Evolutionary conservation across 2,113 vertebrate species (phyloP).

Genomic region (Piprites chloris): DNA sequence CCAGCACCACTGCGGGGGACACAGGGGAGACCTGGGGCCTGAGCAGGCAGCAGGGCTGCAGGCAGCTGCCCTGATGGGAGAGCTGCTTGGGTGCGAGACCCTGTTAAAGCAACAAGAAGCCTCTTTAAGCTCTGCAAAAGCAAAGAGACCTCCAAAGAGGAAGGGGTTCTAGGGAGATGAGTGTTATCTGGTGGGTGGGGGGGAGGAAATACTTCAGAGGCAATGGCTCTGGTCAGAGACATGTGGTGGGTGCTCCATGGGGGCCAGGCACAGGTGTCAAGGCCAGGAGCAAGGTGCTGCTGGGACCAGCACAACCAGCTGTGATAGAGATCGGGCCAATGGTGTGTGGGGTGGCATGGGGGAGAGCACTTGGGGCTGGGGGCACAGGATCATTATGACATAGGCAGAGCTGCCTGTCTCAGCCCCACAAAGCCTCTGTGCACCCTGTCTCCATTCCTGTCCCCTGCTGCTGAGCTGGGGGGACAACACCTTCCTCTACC

Average conservation of each 20-base stretch:
- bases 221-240: rapidly evolving
- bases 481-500: not conserved
- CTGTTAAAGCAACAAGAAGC: not conserved
- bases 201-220: not conserved
- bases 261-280: not conserved
- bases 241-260: not conserved
- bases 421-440: rapidly evolving
- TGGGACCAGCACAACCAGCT: not conserved
- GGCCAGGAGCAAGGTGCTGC: not conserved
- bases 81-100: not conserved
- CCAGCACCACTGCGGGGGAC: rapidly evolving
- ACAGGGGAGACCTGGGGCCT: rapidly evolving
- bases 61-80: not conserved
- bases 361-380: not conserved
- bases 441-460: not conserved
- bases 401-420: not conserved
- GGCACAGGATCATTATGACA: not conserved
- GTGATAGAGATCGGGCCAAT: not conserved
- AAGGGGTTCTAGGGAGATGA: not conserved
- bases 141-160: not conserved
- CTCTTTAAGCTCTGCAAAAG: not conserved
- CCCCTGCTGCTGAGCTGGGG: rapidly evolving
- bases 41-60: not conserved
- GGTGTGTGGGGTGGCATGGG: not conserved
- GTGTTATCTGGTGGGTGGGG: not conserved